Evolutionary conservation across 1,140 invertebrate genomes (phyloP), one percentile per base, ranked within the genome.

Genomic region (Pogonomyrmex californicus): DNA sequence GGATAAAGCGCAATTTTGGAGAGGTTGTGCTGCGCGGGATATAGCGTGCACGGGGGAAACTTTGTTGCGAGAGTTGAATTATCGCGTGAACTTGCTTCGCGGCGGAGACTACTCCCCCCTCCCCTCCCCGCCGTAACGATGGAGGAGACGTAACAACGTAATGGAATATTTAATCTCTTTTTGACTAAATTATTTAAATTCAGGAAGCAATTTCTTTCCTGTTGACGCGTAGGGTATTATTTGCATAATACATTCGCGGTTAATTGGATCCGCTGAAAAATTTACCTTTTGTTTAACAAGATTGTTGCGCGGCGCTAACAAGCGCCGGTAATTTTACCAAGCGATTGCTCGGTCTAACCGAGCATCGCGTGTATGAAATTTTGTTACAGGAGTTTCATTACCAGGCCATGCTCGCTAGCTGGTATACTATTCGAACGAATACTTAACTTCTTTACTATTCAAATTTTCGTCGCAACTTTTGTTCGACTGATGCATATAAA

Each of bases 141-240:
- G 79, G 68, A 60, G 56, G 68, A 83, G 79, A 83, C 68, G 79
- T 83, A 83, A 56, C 87, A 56, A 73, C 68, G 82, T 88, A 89
- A 89, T 86, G 76, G 87, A 89, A 89, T 88, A 89, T 89, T 90
- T 90, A 90, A 90, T 90, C 85, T 75, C 87, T 82, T 86, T 90
- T 89, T 82, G 62, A 89, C 70, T 76, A 60, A 75, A 60, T 86
- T 81, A 82, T 89, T 90, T 89, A 90, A 89, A 90, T 86, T 89
- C 44, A 17, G 79, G 54, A 60, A 38, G 68, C 33, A 83, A 73
- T 73, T 83, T 73, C 70, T 86, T 82, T 78, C 62, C 9, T 68
- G 62, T 54, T 86, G 73, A 82, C 86, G 87, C 70, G 88, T 86
- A 56, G 51, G 63, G 68, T 77, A 90, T 65, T 56, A 81, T 62